These are phyloP conservation scores for Dendrocopos noguchii DNA, from an alignment of 2,113 vertebrate genomes.

Conservation along the genomic window DNA sequence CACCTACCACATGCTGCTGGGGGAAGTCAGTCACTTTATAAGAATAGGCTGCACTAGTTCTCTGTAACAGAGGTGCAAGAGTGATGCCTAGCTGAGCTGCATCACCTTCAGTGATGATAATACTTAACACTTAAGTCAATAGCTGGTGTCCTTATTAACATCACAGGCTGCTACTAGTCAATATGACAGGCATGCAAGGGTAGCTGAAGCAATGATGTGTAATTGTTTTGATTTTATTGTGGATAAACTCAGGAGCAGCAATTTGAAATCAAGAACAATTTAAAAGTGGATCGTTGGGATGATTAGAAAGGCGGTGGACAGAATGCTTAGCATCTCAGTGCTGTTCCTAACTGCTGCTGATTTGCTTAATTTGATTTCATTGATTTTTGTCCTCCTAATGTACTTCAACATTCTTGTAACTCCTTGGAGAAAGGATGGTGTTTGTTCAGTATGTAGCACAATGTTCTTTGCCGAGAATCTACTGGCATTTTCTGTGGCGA, in stretches of 20 bases:
- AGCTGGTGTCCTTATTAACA: not conserved
- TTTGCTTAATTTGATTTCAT: conserved; percentile 25
- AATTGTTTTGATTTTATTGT: not conserved
- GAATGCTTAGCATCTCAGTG: not conserved
- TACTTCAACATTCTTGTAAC: not conserved
- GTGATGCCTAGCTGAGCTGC: not conserved
- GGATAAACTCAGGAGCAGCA: not conserved
- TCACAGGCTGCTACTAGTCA: not conserved
- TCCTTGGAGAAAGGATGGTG: not conserved
- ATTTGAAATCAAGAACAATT: not conserved
- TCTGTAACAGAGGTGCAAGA: not conserved
- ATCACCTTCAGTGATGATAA: not conserved
- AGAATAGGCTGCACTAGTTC: not conserved
- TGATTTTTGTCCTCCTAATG: not conserved
- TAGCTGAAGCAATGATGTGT: not conserved
- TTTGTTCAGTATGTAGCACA: not conserved
- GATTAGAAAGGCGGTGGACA: not conserved
- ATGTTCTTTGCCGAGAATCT: not conserved
- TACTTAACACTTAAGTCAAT: not conserved
- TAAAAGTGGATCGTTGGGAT: not conserved
- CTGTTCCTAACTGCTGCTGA: not conserved
- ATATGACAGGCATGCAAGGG: not conserved
- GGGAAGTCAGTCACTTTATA: not conserved
- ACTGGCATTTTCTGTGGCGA: not conserved
- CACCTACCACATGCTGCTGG: not conserved